Evolutionary conservation across 2,113 vertebrate species (phyloP).

Genomic region (Crocuta crocuta): DNA sequence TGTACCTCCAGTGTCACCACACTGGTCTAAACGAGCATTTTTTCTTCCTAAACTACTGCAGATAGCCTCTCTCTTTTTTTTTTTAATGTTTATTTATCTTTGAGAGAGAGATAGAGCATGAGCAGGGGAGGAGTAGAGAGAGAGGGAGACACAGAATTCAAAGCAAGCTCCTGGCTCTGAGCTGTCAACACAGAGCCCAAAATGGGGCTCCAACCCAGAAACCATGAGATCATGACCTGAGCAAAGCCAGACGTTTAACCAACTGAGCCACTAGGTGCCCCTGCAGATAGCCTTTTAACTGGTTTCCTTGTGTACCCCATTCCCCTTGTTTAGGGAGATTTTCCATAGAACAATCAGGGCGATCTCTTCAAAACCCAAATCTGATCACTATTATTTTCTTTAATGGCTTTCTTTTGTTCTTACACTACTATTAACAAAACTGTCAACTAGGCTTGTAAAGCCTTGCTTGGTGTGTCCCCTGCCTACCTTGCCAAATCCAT

Average conservation of each 20-base stretch:
- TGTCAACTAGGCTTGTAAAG: background rate
- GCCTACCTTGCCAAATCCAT: background rate
- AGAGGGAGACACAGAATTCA: too few relatives aligned
- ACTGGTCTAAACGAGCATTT: background rate
- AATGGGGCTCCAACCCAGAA: too few relatives aligned
- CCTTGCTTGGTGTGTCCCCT: background rate
- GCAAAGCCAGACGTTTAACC: too few relatives aligned
- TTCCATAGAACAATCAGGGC: background rate
- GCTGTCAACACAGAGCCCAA: too few relatives aligned
- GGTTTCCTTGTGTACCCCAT: background rate
- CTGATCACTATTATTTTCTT: background rate
- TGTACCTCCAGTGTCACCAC: background rate
- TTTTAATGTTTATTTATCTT: too few relatives aligned
- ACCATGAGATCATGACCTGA: too few relatives aligned
- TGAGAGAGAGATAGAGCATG: too few relatives aligned
- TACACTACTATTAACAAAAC: background rate
- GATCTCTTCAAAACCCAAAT: conserved; percentile 43
- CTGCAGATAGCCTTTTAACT: background rate
- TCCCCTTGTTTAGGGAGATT: background rate
- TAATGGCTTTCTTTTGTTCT: background rate
- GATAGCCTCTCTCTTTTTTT: background rate
- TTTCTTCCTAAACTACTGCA: background rate
- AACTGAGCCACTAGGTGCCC: too few relatives aligned
- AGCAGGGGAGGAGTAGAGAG: too few relatives aligned
- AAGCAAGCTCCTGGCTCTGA: too few relatives aligned